phyloP scores from a whole-genome alignment of 2,113 vertebrate genomes.

The Emberiza fucata region DNA sequence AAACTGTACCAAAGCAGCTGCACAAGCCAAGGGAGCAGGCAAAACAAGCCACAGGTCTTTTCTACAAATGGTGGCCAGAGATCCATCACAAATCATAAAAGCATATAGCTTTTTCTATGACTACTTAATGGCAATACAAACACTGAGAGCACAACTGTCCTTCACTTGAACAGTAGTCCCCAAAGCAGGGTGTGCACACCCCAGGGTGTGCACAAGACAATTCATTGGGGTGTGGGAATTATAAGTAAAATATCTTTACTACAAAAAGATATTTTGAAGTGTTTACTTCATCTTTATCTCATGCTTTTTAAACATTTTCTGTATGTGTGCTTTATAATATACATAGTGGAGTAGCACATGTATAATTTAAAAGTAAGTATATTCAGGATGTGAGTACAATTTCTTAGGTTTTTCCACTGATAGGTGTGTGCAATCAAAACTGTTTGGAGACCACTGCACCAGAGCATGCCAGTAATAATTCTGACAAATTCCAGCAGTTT shows the following conservation, averaged over 20 bases:
- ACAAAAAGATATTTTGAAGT: not conserved
- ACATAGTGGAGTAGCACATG: not conserved
- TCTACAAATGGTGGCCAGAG: not conserved
- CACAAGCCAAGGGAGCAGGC: not conserved
- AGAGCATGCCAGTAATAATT: not conserved
- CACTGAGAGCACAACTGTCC: not conserved
- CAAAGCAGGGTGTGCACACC: not conserved
- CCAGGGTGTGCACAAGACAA: not conserved
- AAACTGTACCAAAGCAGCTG: not conserved
- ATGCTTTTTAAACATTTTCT: not conserved
- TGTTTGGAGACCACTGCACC: not conserved
- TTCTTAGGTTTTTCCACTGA: not conserved
- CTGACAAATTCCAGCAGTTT: not conserved
- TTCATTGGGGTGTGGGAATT: not conserved
- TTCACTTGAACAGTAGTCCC: not conserved
- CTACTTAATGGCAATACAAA: not conserved
- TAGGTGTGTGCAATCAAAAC: not conserved
- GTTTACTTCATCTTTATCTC: not conserved
- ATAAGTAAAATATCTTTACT: not conserved
- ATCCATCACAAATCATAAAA: not conserved
- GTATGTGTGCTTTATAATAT: not conserved
- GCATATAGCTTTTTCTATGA: not conserved
- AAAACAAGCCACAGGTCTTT: not conserved
- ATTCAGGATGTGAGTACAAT: not conserved
- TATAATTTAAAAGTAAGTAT: not conserved